Conservation (phyloP, 2,888 invertebrate genomes). For the Heliconius aoede region DNA sequence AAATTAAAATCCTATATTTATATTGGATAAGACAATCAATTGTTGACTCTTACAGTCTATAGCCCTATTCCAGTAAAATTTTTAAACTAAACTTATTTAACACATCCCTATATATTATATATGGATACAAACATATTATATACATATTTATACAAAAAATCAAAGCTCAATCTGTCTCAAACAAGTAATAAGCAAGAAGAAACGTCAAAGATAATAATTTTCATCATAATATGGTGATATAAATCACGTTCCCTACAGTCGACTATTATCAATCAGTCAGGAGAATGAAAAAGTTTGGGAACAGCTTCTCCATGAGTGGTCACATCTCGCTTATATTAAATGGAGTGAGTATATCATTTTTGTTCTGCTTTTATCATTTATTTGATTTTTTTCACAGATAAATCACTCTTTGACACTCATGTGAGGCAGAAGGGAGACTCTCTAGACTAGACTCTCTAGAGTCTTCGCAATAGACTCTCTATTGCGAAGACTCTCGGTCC, state of each 20-base stretch:
- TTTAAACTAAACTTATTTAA: background rate
- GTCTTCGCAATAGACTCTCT: too few species aligned
- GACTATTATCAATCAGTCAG: slow-evolving; percentile 48
- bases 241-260: slow-evolving; percentile 42
- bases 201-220: slow-evolving; percentile 26
- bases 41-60: too few species aligned
- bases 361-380: slow-evolving; percentile 18
- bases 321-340: slow-evolving; percentile 28
- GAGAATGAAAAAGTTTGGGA: slow-evolving; percentile 37
- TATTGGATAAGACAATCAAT: too few species aligned
- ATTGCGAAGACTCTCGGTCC: too few species aligned
- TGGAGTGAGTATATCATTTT: slow-evolving; percentile 23
- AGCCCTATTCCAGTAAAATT: too few species aligned
- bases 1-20: too few species aligned
- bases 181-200: background rate
- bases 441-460: too few species aligned
- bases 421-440: too few species aligned
- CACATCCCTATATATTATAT: too few species aligned
- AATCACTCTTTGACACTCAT: too few species aligned
- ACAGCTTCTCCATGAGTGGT: slow-evolving; percentile 38
- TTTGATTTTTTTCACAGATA: too few species aligned
- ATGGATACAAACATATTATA: background rate
- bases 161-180: background rate
- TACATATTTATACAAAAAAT: background rate
- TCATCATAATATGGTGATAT: slow-evolving; percentile 13